These are phyloP conservation scores for Homarus americanus DNA, from an alignment of 1,140 invertebrate species.

Conservation along the genomic window DNA sequence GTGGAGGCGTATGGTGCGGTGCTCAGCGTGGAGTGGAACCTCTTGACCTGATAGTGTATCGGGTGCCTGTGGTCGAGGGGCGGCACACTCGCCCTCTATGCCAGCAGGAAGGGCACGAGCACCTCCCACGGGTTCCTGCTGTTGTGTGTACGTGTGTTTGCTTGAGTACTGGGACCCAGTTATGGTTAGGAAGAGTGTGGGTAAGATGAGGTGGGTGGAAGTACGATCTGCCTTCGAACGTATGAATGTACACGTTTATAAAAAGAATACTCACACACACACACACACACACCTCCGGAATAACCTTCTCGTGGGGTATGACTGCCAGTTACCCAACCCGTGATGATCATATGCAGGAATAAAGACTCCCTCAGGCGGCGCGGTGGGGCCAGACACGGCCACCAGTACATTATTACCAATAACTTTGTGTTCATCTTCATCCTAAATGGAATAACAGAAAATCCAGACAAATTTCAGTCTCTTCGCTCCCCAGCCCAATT, in stretches of 20 bases:
- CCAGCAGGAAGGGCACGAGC: neutral
- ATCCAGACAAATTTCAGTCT: conserved; percentile 3
- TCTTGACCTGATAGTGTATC: conserved; percentile 7
- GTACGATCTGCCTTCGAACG: too few relatives aligned
- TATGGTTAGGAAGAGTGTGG: too few relatives aligned
- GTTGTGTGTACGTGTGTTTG: too few relatives aligned
- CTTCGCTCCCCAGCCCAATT: neutral
- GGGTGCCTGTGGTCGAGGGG: neutral
- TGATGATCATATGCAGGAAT: neutral
- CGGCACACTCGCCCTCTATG: neutral
- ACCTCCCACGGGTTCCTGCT: too few relatives aligned
- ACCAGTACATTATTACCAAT: neutral
- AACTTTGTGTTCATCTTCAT: neutral
- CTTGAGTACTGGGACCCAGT: too few relatives aligned
- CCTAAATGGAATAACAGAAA: neutral
- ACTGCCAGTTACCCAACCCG: too few relatives aligned
- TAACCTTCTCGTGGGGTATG: too few relatives aligned
- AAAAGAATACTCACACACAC: too few relatives aligned
- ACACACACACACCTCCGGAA: too few relatives aligned
- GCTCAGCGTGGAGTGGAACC: neutral
- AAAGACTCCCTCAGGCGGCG: neutral
- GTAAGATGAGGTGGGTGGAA: too few relatives aligned
- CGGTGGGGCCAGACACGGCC: neutral
- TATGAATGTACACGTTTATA: too few relatives aligned
- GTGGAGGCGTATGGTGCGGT: neutral